phyloP scores from a whole-genome alignment of 2,888 invertebrate species.

The Steromphala cineraria region DNA sequence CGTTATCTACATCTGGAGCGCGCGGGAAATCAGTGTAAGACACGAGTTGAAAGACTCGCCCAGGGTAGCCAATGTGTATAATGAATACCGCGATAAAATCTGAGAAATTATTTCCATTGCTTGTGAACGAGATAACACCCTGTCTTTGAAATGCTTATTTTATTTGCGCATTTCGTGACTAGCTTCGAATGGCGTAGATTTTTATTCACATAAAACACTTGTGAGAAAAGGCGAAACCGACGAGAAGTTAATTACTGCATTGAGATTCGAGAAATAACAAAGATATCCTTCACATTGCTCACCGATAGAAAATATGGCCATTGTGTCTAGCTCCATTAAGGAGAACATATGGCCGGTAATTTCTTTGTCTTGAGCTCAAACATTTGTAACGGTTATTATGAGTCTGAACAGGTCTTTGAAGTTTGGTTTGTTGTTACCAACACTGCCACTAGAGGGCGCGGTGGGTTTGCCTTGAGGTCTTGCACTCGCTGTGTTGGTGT shows the following conservation, averaged over 20 bases:
- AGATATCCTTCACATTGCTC: background rate
- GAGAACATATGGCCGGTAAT: background rate
- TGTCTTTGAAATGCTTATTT: constrained; percentile 1
- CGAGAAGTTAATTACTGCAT: background rate
- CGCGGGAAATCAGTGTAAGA: background rate
- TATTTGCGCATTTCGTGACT: background rate
- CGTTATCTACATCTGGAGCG: background rate
- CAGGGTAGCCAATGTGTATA: background rate
- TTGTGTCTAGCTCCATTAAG: background rate
- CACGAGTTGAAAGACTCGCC: background rate
- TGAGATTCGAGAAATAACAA: background rate
- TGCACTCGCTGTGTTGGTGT: too few species aligned
- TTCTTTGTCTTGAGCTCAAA: background rate
- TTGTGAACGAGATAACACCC: background rate
- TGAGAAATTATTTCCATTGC: background rate
- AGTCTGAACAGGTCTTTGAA: too few species aligned
- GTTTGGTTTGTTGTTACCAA: too few species aligned
- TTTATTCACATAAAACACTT: background rate
- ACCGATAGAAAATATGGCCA: background rate
- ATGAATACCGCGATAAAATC: background rate
- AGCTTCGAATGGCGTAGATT: background rate
- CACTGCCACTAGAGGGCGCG: too few species aligned
- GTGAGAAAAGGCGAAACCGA: background rate
- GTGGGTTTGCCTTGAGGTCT: too few species aligned
- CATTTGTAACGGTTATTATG: too few species aligned